Base-by-base conservation (phyloP, 2,113 vertebrate genomes). In the Lepisosteus osseus region DNA sequence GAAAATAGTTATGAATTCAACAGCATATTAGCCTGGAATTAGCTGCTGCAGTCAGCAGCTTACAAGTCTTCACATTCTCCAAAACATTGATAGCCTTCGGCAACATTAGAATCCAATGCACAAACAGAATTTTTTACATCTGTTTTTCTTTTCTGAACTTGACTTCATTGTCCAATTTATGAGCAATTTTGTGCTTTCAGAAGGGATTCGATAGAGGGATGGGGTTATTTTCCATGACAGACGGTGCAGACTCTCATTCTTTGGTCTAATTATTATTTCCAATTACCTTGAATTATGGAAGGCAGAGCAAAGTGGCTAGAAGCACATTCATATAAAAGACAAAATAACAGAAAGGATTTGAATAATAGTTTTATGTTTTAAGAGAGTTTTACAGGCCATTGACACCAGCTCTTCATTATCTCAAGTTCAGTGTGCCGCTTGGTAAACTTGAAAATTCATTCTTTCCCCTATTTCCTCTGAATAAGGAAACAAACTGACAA, bases 81-180 rank as follows among this genome's bases (percentile, higher is more conserved):
- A 11, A 2, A 14, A 11, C 9, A 44, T 42, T 13, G 56, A 62
- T 61, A 61, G 55, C n/a, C n/a, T 11, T 59, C 71, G 64, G 71
- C 69, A 76, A 81, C 85, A 82, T 90, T 86, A 79, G 75, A 64
- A 70, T 83, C 80, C 77, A 69, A 73, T 75, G 77, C 82, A 79
- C 77, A 81, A 78, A 65, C 71, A 62, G 68, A 81, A 69, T 82
- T 82, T 71, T 72, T 72, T 81, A 81, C 77, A 75, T 83, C 86
- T 86, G 80, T 86, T 88, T 82, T 83, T 77, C 73, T 70, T 55
- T 80, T 71, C 68, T 84, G 83, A 79, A 85, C 76, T 85, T 88
- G 84, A 83, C 83, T 79, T 75, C 78, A 85, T 85, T 78, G 45
- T 72, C 67, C 80, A 80, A 89, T 88, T 87, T 87, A 90, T 85